Base-by-base conservation (phyloP, 53 echinoderm and acorn worm species). In the Paracentrotus lividus region DNA sequence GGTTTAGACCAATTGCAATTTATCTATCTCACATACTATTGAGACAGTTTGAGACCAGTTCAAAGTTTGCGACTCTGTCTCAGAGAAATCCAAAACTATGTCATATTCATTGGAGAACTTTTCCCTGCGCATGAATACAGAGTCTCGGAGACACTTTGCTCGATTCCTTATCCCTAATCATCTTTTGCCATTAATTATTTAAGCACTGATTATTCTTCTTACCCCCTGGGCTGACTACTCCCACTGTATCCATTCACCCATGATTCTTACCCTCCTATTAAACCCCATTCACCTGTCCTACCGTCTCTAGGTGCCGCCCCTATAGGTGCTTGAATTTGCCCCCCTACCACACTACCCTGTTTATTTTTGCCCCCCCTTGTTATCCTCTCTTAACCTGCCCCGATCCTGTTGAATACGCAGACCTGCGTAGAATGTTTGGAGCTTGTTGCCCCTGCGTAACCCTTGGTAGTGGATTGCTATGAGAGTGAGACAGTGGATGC, bases 371-470 rank as follows among this genome's bases (percentile, higher is more conserved):
- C 75, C 29, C 75, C 34, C 91, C 92, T 57, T 45, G 92, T 40
- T 42, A 38, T 56, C 58, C 44, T 33, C 36, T 57, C 40, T 53
- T 78, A 2, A 54, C 58, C 42, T 55, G 58, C 14, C 58, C 92
- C 4, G 92, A 61, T 4, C 92, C 92, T 38, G n/a, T 44, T 54
- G 59, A 92, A 92, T 32, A 92, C n/a, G 81, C 20, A 92, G 81
- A 40, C 92, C 92, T 31, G 92, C 92, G 81, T 92, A 3, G 92
- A 92, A 33, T 78, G 92, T 24, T 81, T 92, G 33, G 92, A 53
- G 54, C n/a, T 91, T 38, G 77, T 24, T n/a, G 57, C 21, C 34
- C 56, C 56, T 8, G 34, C 2, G 1, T 26, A 26, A 0, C 81
- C 81, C 81, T 81, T 81, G 81, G 5, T 81, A 16, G 31, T 87